phyloP scores from a whole-genome alignment of 1,140 invertebrate genomes.

The Trachymyrmex cornetzi region DNA sequence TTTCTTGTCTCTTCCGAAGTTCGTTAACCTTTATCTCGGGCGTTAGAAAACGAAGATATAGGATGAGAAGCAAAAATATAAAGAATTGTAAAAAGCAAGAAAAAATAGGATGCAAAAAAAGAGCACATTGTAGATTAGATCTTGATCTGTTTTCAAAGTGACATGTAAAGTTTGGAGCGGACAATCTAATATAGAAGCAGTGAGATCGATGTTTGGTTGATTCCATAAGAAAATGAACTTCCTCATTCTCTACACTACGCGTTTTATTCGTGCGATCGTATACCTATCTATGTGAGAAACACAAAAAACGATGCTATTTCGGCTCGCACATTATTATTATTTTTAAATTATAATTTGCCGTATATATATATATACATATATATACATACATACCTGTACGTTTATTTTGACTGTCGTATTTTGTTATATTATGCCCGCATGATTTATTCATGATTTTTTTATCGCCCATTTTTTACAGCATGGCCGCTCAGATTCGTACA shows the following conservation, averaged over 20 bases:
- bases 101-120: too few species aligned
- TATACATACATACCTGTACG: background rate
- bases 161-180: background rate
- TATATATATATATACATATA: background rate
- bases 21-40: too few species aligned
- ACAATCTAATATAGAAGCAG: background rate
- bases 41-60: too few species aligned
- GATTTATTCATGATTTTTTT: conserved; percentile 80
- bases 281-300: background rate
- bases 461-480: conserved; percentile 89
- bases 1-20: too few species aligned
- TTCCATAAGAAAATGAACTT: background rate
- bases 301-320: background rate
- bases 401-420: conserved; percentile 60
- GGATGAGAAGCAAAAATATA: too few species aligned
- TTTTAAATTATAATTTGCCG: conserved; percentile 5
- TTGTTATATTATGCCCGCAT: conserved; percentile 63
- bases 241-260: background rate
- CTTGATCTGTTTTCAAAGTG: background rate
- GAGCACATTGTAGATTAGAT: too few species aligned
- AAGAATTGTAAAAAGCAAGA: too few species aligned
- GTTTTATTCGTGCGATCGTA: background rate
- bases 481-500: conserved; percentile 97
- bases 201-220: background rate
- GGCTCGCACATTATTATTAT: conserved; percentile 24